Evolutionary conservation across 2,797 vertebrate genomes (phyloP), one percentile per base, ranked within the genome.

Genomic region (Scarus forsteni): DNA sequence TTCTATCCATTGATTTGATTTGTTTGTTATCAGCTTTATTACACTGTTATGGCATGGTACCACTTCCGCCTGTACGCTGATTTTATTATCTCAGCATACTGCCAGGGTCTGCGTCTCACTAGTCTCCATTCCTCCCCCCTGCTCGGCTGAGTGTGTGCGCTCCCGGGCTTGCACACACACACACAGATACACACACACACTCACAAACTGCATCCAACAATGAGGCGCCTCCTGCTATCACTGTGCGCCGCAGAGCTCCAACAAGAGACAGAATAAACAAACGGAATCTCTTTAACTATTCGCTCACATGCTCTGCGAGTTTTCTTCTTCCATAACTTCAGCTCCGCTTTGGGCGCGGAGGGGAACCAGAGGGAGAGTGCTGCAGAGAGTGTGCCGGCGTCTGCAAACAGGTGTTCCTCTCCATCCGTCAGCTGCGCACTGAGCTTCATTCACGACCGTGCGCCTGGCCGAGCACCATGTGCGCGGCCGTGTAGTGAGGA

Each of bases 351-450:
- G 40, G 60, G 64, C 55, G 67, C 12, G 67, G 13, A 68, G 64
- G 55, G 57, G 50, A 43, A 68, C 27, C 50, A 60, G 60, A 65
- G 27, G 63, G 43, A 62, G 66, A 73, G 54, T 61, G 13, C 8
- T 46, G 60, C 59, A 57, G 46, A 66, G 53, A 71, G 63, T 69
- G 60, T 35, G 48, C 70, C 18, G 66, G 61, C 66, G 50, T 64
- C 75, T 80, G 77, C 88, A 86, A 93, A 94, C 93, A 94, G 93
- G 93, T 94, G 93, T 94, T 84, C 27, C 27, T 27, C 27, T 82
- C 54, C 67, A 62, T 66, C 61, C 68, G 48, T 5, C 55, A 75
- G 75, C 81, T 83, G 72, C 70, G 79, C 84, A 58, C 27, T 72
- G 66, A 81, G 83, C 48, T 63, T 65, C 77, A 73, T 79, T 78